A percentile compares a stretch with the other conserved stretches of the same genome.
These are phyloP conservation scores for Drosophila arizonae DNA, from an alignment of 1,140 invertebrate genomes.

Conservation along the genomic window DNA sequence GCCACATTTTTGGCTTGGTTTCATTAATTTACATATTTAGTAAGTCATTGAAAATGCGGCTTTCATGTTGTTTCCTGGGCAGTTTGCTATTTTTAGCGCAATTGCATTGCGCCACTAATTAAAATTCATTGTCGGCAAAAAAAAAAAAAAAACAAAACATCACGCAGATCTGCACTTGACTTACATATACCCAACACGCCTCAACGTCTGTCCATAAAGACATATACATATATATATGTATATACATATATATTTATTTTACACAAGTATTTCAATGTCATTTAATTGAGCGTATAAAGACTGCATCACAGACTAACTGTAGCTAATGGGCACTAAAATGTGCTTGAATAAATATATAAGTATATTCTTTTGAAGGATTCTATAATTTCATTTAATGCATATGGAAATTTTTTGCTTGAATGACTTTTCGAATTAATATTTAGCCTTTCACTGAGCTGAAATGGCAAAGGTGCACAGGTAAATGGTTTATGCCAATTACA, in stretches of 20 bases:
- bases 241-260: too few species aligned
- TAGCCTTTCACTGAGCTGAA: neutral
- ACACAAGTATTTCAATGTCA: neutral
- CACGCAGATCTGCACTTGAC: slow-evolving; percentile 65
- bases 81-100: slow-evolving; percentile 56
- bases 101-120: slow-evolving; percentile 53
- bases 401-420: neutral
- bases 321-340: neutral
- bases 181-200: slow-evolving; percentile 28
- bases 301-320: neutral
- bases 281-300: neutral
- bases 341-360: neutral
- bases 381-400: neutral
- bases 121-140: slow-evolving; percentile 60
- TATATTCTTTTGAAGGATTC: neutral
- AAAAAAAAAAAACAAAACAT: neutral
- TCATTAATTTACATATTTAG: slow-evolving; percentile 77
- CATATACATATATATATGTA: too few species aligned
- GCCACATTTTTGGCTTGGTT: slow-evolving; percentile 48
- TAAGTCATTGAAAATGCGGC: slow-evolving; percentile 54
- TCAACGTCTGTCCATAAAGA: neutral
- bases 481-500: too few species aligned
- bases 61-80: slow-evolving; percentile 46
- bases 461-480: neutral
- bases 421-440: neutral